A percentile compares a stretch with the other conserved stretches of the same genome.
phyloP scores from a whole-genome alignment of 2,888 invertebrate species.

The Amiota communis region DNA sequence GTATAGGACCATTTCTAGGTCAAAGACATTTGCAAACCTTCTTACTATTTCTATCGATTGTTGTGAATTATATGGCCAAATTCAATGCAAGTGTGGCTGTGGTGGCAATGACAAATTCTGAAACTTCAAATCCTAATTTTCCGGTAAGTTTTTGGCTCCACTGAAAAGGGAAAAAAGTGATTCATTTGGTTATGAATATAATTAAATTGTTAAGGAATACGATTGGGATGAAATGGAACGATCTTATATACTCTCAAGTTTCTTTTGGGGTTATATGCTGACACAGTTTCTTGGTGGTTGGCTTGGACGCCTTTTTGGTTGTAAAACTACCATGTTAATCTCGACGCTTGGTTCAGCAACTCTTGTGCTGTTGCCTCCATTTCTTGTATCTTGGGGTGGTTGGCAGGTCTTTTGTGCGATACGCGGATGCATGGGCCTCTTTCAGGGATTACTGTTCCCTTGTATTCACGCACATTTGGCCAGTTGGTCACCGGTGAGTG shows the following conservation, averaged over 20 bases:
- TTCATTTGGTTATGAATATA: conserved; percentile 39
- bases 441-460: conserved; percentile 80
- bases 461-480: conserved; percentile 79
- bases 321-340: conserved; percentile 76
- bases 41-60: conserved; percentile 77
- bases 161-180: not conserved
- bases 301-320: conserved; percentile 81
- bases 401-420: conserved; percentile 77
- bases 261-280: conserved; percentile 85
- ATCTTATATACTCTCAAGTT: conserved; percentile 80
- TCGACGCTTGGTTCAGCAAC: conserved; percentile 79
- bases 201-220: conserved; percentile 56
- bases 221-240: conserved; percentile 75
- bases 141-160: conserved; percentile 68
- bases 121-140: conserved; percentile 73
- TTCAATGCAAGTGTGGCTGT: conserved; percentile 82
- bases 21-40: conserved; percentile 78
- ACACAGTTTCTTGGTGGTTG: conserved; percentile 79
- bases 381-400: conserved; percentile 78
- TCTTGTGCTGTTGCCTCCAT: conserved; percentile 79
- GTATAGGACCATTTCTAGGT: conserved; percentile 74
- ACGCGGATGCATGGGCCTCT: conserved; percentile 80
- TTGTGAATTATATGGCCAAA: conserved; percentile 78
- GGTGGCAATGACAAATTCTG: conserved; percentile 81
- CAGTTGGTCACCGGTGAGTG: conserved; percentile 80